phyloP scores from a whole-genome alignment of 2,888 invertebrate species.

The Spisula solida region DNA sequence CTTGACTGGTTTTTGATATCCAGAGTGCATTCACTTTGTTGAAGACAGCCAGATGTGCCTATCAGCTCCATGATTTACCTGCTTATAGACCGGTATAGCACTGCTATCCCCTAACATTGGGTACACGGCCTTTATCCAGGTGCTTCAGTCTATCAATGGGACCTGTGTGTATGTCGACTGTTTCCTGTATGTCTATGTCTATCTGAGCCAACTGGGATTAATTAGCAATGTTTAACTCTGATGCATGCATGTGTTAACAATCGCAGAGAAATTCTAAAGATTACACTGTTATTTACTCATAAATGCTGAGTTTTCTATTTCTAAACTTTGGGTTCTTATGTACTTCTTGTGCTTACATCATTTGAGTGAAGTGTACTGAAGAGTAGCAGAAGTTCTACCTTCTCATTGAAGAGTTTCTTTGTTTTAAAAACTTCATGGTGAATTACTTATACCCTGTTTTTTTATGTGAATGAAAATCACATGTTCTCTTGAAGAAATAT shows the following conservation, averaged over 20 bases:
- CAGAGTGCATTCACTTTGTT: background rate
- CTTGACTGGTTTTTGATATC: conserved; percentile 1
- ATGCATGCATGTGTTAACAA: conserved; percentile 24
- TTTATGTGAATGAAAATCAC: background rate
- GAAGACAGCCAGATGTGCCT: no score
- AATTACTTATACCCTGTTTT: background rate
- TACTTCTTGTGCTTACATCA: background rate
- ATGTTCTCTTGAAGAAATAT: background rate
- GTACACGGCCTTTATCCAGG: background rate
- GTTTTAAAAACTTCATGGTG: background rate
- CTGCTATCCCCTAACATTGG: no score
- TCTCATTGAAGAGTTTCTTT: background rate
- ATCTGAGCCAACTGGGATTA: background rate
- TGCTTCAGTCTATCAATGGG: conserved; percentile 11
- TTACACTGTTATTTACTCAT: background rate
- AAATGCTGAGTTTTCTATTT: background rate
- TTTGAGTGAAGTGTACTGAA: background rate
- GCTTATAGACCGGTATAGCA: no score
- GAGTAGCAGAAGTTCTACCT: background rate
- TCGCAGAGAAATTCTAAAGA: conserved; percentile 19
- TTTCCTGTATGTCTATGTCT: background rate
- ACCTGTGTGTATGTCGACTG: background rate
- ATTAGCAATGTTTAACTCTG: background rate
- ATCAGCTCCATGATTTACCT: no score
- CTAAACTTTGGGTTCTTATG: conserved; percentile 8